These are phyloP conservation scores for Rhodinocichla rosea DNA, from an alignment of 2,113 vertebrate species.

Conservation along the genomic window DNA sequence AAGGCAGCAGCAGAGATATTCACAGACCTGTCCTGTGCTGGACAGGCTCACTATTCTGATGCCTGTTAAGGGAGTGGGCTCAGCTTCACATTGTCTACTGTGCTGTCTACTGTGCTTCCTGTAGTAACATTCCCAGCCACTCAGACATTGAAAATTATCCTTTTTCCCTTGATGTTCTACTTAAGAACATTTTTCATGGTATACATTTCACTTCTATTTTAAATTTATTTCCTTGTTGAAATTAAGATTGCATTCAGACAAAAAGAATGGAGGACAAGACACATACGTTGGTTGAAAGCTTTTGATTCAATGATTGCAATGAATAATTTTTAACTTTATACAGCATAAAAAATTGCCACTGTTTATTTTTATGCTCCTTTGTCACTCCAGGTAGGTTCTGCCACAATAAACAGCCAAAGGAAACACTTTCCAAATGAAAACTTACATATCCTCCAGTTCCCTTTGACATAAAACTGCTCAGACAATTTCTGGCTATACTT, in stretches of 20 bases:
- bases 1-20: not conserved
- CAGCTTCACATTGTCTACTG: not conserved
- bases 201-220: not conserved
- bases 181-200: not conserved
- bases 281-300: not conserved
- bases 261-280: not conserved
- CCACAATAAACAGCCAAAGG: not conserved
- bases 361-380: not conserved
- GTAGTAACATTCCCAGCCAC: not conserved
- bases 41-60: not conserved
- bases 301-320: not conserved
- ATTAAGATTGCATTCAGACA: not conserved
- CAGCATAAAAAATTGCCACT: accelerated
- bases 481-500: not conserved
- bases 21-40: not conserved
- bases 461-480: not conserved
- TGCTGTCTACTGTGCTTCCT: not conserved
- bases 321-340: not conserved
- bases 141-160: not conserved
- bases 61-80: not conserved
- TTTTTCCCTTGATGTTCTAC: not conserved
- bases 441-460: not conserved
- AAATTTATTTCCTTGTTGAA: not conserved
- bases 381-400: not conserved
- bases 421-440: not conserved